phyloP scores from a whole-genome alignment of 2,797 vertebrate genomes.

The Thunnus albacares region DNA sequence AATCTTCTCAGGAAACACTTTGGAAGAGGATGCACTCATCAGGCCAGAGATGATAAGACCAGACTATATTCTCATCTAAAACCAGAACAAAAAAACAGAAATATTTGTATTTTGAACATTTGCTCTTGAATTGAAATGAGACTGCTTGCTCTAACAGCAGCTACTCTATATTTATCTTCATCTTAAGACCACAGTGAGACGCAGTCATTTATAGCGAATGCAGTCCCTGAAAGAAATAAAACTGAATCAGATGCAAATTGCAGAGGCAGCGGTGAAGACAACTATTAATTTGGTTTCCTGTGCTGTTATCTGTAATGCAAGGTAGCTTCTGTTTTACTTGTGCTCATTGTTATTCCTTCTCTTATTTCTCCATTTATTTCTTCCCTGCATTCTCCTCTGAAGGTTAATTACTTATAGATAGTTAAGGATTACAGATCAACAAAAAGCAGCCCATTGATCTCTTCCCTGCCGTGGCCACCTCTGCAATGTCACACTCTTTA shows the following conservation, averaged over 20 bases:
- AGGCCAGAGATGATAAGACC: conserved; percentile 35
- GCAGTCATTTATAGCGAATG: conserved; percentile 25
- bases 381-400: conserved; percentile 77
- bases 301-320: conserved; percentile 50
- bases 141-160: conserved; percentile 27
- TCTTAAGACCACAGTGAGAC: conserved; percentile 24
- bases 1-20: conserved; percentile 47
- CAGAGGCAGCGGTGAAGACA: conserved; percentile 55
- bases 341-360: conserved; percentile 75
- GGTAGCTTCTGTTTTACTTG: conserved; percentile 54
- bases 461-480: conserved; percentile 70
- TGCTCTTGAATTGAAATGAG: conserved; percentile 30
- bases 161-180: conserved; percentile 48
- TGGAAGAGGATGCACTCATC: conserved; percentile 40
- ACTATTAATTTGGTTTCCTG: conserved; percentile 61
- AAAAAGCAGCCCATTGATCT: conserved; percentile 83
- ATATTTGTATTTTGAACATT: conserved; percentile 20
- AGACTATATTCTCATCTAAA: conserved; percentile 26
- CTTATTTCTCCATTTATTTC: conserved; percentile 70
- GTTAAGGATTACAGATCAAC: conserved; percentile 85
- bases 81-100: conserved; percentile 30
- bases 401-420: conserved; percentile 88
- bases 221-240: conserved; percentile 43
- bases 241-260: conserved; percentile 56
- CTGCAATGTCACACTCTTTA: conserved; percentile 84